Base-by-base conservation (phyloP, 2,797 vertebrate species). In the Chelidonichthys spinosus region DNA sequence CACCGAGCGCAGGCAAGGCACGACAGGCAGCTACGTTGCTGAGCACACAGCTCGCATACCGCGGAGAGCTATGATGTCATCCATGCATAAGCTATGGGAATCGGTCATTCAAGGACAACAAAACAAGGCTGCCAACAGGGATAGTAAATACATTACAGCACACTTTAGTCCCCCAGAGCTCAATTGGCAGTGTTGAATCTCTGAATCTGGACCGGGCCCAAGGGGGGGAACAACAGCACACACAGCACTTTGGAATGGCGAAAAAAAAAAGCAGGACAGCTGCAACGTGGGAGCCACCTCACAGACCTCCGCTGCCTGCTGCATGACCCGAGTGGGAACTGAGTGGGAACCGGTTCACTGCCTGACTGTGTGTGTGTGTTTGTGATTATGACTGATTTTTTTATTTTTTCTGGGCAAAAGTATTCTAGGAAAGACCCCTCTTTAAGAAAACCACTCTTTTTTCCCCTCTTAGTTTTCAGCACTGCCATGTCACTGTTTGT, bases 141-240 rank as follows among this genome's bases (percentile, higher is more conserved):
- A 90, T 88, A 89, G 93, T 92, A 94, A 93, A 94, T 92, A 90
- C 85, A 89, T 93, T 92, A 92, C 89, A 82, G 85, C 87, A 90
- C 90, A 85, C 83, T 87, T 82, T 82, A 81, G 80, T 86, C 89
- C 89, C 85, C 86, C 75, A 73, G 80, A 87, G 89, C 89, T 87
- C 71, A 79, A 80, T 84, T 94, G 90, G 91, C 90, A 93, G 82
- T 15, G 74, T 74, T 70, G 67, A 68, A 72, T 80, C 75, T 83
- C 80, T 83, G 83, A 82, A 84, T 86, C 77, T 93, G 92, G 91
- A 93, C 66, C 15, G 0, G 56, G 69, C 76, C 92, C 91, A 90
- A 90, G 68, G 40, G 40, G 89, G 40, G 89, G 88, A 93, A 91
- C 87, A 90, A 90, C 84, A 67, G 81, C 81, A 54, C 78, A 87